Conservation (phyloP, 2,113 vertebrate genomes). For the Prolemur simus region DNA sequence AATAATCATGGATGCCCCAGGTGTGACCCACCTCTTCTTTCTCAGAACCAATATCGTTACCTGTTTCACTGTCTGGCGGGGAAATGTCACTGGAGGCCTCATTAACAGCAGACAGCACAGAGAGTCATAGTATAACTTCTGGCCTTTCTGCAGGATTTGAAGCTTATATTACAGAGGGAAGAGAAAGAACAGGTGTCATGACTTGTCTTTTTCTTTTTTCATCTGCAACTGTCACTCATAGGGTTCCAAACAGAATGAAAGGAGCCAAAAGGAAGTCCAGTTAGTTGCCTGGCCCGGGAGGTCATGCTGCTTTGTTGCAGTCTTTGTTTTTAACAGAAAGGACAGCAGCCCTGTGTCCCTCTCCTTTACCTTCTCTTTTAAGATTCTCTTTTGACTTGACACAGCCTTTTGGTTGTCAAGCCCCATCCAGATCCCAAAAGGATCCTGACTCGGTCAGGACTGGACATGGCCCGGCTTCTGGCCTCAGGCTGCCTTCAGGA, state of each 20-base stretch:
- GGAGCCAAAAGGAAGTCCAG: slow-evolving; percentile 7
- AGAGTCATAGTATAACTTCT: slow-evolving; percentile 60
- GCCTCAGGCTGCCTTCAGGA: slow-evolving; percentile 39
- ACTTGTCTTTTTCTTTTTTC: slow-evolving; percentile 69
- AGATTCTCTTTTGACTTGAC: slow-evolving; percentile 45
- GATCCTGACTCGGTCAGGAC: background rate
- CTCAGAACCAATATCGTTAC: slow-evolving; percentile 55
- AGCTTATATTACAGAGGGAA: slow-evolving; percentile 70
- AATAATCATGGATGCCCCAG: slow-evolving; percentile 53
- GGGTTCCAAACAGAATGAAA: slow-evolving; percentile 62
- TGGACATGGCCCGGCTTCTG: background rate
- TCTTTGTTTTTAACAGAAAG: slow-evolving; percentile 56
- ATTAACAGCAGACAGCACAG: slow-evolving; percentile 71
- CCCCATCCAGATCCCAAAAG: background rate
- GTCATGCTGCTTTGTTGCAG: slow-evolving; percentile 15
- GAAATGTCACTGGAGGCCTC: slow-evolving; percentile 77
- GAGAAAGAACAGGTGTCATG: slow-evolving; percentile 68
- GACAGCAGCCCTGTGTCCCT: background rate
- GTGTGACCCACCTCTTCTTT: slow-evolving; percentile 40
- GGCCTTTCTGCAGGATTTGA: slow-evolving; percentile 71
- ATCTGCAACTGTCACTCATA: slow-evolving; percentile 63
- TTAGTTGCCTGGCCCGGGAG: slow-evolving; percentile 31
- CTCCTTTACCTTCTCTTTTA: slow-evolving; percentile 43
- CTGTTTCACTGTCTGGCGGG: slow-evolving; percentile 41
- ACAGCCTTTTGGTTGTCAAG: background rate